Base-by-base conservation (phyloP, 2,797 vertebrate species). In the Falco berigora region DNA sequence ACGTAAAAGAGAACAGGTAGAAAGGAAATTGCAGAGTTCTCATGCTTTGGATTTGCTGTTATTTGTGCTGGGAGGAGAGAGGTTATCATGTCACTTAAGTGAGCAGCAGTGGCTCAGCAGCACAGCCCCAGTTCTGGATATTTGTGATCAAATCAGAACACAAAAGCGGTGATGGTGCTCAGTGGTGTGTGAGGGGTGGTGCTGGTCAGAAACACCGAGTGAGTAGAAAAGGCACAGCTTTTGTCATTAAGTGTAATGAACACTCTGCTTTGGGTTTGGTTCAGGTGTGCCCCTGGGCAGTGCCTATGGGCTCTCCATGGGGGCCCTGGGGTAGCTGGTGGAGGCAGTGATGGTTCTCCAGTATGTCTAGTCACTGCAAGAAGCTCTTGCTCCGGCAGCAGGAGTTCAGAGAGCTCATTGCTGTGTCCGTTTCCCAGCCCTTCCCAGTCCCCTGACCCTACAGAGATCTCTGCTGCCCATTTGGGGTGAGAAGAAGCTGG, bases 221-320 rank as follows among this genome's bases (percentile, higher is more conserved):
- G 32, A 64, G 36, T 46, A 69, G 82, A 73, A 78, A 66, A 79
- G 30, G 12, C 69, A n/a, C 14, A 34, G 34, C 8, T 47, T 38
- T 46, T 90, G 58, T 68, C 40, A 19, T 34, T 47, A 64, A 50
- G 32, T 14, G 25, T 24, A 28, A 61, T 16, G 46, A 72, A 10
- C 42, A 11, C 13, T 56, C 34, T 90, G 46, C 22, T 86, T 56
- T 3, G 8, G 7, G 9, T 59, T 84, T 77, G 82, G n/a, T 34
- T 71, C 30, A 23, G 42, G 18, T 1, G 1, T 3, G 4, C 6
- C 7, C 34, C 34, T 15, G 17, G 32, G 24, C 3, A 2, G n/a
- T 52, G 50, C 38, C 30, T 0, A 0, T 16, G 18, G 18, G 8
- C 19, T 76, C 22, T 56, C 56, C 4, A 3, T 0, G 0, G 27